Conservation (phyloP, 2,797 vertebrate species). For the Acropternis orthonyx region DNA sequence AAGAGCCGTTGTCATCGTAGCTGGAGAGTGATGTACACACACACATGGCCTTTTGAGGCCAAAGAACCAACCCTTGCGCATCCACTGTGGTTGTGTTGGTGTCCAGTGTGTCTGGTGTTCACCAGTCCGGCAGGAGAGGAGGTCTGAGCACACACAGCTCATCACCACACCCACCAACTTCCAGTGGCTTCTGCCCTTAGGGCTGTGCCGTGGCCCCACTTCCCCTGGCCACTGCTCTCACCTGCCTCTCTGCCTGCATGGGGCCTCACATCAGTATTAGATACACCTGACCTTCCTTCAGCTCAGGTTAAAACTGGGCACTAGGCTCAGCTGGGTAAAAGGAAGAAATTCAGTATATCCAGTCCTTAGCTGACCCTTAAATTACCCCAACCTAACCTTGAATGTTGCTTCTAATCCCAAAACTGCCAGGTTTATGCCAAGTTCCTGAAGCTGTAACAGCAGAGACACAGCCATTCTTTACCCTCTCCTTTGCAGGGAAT, state of each 20-base stretch:
- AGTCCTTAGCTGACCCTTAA: neutral
- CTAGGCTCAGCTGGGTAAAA: neutral
- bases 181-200: neutral
- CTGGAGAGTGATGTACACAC: neutral
- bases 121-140: neutral
- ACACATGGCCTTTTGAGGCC: neutral
- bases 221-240: neutral
- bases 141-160: neutral
- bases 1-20: neutral
- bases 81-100: accelerated
- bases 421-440: neutral
- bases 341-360: neutral
- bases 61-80: accelerated
- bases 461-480: neutral
- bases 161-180: neutral
- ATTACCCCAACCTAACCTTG: neutral
- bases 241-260: neutral
- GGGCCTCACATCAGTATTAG: neutral
- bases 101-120: accelerated
- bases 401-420: neutral
- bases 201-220: accelerated
- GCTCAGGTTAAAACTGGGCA: neutral
- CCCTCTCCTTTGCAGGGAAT: neutral
- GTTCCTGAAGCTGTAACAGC: accelerated
- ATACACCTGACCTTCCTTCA: neutral